These are phyloP conservation scores for Coremacera marginata DNA, from an alignment of 2,888 invertebrate genomes.

Conservation along the genomic window DNA sequence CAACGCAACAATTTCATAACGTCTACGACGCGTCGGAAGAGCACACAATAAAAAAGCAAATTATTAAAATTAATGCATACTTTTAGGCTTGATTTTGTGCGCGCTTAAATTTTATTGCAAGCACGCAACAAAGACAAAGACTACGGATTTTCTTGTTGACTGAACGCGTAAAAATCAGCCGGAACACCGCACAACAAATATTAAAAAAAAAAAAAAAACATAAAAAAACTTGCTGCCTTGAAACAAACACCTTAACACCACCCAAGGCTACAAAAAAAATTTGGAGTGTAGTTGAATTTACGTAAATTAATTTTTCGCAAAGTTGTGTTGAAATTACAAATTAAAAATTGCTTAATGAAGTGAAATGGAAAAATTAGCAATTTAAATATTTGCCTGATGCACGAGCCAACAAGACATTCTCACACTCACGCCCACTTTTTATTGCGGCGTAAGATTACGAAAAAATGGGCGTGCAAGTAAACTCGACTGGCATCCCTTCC, in stretches of 20 bases:
- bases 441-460: not conserved
- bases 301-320: not conserved
- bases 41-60: too few species aligned
- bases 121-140: too few species aligned
- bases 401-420: not conserved
- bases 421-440: not conserved
- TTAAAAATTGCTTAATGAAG: slow-evolving; percentile 12
- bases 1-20: too few species aligned
- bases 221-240: not conserved
- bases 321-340: not conserved
- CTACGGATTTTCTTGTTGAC: too few species aligned
- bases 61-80: not conserved
- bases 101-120: too few species aligned
- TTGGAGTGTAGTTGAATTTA: not conserved
- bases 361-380: not conserved
- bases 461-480: not conserved
- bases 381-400: not conserved
- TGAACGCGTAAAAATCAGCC: too few species aligned
- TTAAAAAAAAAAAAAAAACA: not conserved
- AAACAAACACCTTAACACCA: too few species aligned
- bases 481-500: too few species aligned
- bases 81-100: not conserved
- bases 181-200: not conserved
- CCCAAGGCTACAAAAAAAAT: not conserved
- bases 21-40: too few species aligned